phyloP scores from a whole-genome alignment of 2,113 vertebrate species.

The Pachyramphus minor region DNA sequence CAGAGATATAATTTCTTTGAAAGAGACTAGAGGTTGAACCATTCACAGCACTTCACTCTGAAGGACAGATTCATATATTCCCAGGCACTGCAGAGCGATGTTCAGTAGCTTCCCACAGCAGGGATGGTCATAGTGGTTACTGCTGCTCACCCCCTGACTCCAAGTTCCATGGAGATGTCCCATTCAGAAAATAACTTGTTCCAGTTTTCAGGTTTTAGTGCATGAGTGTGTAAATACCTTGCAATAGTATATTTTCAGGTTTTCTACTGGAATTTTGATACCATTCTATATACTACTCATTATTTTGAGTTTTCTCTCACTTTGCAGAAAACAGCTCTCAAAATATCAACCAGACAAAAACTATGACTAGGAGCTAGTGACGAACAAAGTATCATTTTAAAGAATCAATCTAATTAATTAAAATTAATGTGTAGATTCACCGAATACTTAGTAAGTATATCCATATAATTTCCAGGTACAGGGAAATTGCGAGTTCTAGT shows the following conservation, averaged over 20 bases:
- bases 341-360: background rate
- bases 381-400: background rate
- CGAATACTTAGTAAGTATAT: background rate
- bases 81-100: background rate
- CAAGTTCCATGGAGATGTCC: background rate
- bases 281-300: background rate
- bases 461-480: background rate
- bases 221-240: background rate
- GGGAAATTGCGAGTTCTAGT: background rate
- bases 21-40: background rate
- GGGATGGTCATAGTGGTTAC: background rate
- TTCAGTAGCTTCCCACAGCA: background rate
- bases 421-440: background rate
- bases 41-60: background rate
- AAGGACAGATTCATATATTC: background rate
- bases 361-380: background rate
- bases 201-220: background rate
- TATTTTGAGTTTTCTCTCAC: background rate
- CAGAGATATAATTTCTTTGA: background rate
- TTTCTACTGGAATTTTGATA: background rate
- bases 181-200: background rate
- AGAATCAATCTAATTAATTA: background rate
- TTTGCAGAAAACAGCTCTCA: background rate
- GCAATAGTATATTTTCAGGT: background rate
- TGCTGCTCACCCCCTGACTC: background rate